Conservation (phyloP, 2,888 invertebrate genomes). For the Himalopsyche tibetana region DNA sequence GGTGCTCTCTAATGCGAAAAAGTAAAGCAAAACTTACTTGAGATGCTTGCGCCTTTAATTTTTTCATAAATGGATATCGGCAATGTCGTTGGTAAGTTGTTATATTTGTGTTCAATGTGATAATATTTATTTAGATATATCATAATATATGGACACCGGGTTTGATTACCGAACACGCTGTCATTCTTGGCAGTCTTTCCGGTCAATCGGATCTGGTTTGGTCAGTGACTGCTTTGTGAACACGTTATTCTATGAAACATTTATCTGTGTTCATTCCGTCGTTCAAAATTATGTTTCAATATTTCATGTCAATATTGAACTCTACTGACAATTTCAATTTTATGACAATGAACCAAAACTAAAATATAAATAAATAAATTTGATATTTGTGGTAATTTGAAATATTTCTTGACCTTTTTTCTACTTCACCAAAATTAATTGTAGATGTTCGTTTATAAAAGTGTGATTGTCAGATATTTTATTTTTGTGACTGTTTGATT, state of each 20-base stretch:
- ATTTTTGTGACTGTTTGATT: not conserved
- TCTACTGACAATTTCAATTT: constrained; percentile 4
- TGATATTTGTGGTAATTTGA: no score
- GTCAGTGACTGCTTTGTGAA: constrained; percentile 56
- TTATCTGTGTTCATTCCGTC: not conserved
- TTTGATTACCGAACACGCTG: constrained; percentile 26
- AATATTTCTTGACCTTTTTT: no score
- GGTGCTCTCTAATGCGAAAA: not conserved
- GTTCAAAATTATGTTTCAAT: not conserved
- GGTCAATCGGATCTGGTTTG: constrained; percentile 57
- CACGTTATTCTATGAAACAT: constrained; percentile 50
- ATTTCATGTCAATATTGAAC: not conserved
- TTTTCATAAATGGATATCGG: not conserved
- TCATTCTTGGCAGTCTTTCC: constrained; percentile 1
- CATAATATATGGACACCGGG: constrained; percentile 32
- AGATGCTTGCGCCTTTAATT: not conserved
- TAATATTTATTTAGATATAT: constrained; percentile 41
- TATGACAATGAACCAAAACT: not conserved
- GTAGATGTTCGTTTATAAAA: not conserved
- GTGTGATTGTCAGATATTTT: not conserved
- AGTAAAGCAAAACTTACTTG: not conserved
- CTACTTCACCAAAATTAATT: no score
- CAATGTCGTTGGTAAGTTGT: constrained; percentile 32
- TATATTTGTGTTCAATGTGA: constrained; percentile 45
- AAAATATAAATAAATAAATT: no score